phyloP scores from a whole-genome alignment of 1,140 invertebrate genomes.

The Ips typographus region DNA sequence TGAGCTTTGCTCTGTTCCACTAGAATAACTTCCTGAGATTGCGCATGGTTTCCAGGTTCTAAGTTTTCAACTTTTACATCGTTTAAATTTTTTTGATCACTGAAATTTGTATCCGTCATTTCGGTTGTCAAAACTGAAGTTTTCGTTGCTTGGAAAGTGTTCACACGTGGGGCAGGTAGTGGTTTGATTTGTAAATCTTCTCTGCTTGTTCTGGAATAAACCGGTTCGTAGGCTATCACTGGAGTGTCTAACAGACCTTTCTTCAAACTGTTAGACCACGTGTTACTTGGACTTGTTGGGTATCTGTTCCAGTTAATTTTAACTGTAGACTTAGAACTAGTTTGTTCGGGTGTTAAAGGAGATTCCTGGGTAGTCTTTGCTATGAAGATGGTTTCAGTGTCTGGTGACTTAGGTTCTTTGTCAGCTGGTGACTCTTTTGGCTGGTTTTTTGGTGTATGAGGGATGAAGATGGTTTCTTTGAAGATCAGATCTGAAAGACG shows the following conservation, averaged over 20 bases:
- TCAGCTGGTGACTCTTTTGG: too few species aligned
- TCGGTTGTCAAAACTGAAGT: background rate
- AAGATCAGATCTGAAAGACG: conserved; percentile 28
- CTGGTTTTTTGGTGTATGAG: background rate
- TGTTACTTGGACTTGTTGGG: background rate
- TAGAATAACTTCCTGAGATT: conserved; percentile 14
- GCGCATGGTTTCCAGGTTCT: background rate
- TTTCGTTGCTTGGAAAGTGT: conserved; percentile 12
- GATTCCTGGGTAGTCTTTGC: background rate
- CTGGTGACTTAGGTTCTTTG: too few species aligned
- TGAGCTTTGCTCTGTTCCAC: conserved; percentile 21
- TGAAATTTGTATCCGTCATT: conserved; percentile 25
- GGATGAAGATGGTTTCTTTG: conserved; percentile 31
- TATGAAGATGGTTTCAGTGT: background rate
- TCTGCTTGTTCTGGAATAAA: conserved; percentile 28
- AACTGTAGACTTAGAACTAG: background rate
- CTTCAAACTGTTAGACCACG: background rate
- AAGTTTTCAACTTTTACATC: background rate
- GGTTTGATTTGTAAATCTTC: conserved; percentile 12
- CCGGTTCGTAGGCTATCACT: conserved; percentile 25
- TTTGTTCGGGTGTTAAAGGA: background rate
- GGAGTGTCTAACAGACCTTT: conserved; percentile 2
- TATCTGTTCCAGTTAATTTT: conserved; percentile 13
- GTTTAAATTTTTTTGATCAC: background rate
- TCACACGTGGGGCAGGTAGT: conserved; percentile 22